Base-by-base conservation (phyloP, 2,888 invertebrate species). In the Andrena camellia region DNA sequence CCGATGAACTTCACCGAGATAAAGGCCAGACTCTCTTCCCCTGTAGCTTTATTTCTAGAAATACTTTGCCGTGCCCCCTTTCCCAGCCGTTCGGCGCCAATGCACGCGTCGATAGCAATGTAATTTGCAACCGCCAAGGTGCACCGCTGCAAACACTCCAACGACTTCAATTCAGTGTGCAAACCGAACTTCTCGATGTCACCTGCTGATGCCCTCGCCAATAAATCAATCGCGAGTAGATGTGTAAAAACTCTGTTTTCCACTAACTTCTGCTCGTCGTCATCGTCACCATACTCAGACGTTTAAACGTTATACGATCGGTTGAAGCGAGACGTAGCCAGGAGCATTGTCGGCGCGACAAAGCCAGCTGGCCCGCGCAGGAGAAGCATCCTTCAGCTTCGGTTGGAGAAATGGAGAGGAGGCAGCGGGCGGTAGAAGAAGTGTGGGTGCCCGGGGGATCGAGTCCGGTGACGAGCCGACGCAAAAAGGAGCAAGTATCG, bases 371-470 rank as follows among this genome's bases (percentile, higher is more conserved):
- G 35, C 20, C 23, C 52, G 50, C 35, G 66, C 20, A 1, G 50
- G 17, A 77, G 71, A 5, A 26, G 17, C 26, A 31, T 20, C 67
- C 42, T 50, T 35, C 57, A 29, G 60, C n/a, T 13, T 35, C 57
- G 50, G 1, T 60, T 13, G 66, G 23, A 75, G 59, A 71, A 60
- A 63, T 54, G 66, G 80, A 29, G 73, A 59, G 48, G 57, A 26
- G 72, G 59, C 17, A 29, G 59, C 54, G 20, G 70, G 35, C 52
- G 31, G 26, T 52, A 42, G 70, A 29, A 67, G 72, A 78, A 35
- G 83, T 85, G 85, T 81, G 83, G 85, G 81, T 88, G 86, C 78
- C 23, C 62, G 74, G 67, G 62, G 68, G 83, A 85, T 86, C 81
- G 83, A 31, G 57, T 33, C 74, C 74, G 70, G 78, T 89, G 89